Evolutionary conservation across 2,888 invertebrate species (phyloP), one percentile per base, ranked within the genome.

Genomic region (Theretra japonica): DNA sequence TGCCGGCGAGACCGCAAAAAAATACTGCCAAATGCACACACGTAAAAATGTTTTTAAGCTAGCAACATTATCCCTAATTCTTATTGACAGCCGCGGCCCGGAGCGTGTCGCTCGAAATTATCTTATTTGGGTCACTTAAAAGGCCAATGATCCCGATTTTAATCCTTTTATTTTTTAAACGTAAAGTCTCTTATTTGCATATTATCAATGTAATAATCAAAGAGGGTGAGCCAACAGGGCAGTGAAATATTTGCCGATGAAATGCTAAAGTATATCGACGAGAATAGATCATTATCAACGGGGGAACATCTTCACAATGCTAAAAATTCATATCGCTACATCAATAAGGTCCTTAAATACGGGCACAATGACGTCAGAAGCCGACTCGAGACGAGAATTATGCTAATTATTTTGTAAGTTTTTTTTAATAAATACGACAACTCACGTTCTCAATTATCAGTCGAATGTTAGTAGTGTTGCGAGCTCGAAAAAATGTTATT

Each of bases 111-210:
- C 84, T 88, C 82, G 80, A 86, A 86, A 87, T 91, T 88, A 90
- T 91, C 88, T 92, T 93, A 93, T 92, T 92, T 93, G 89, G 93
- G 93, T 93, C 92, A 93, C 86, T 89, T 88, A 85, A 80, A 82
- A 87, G 92, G 89, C 81, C 91, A 90, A 86, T 82, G 92, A 90
- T 90, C 93, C 83, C 85, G 73, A 76, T 75, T 79, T 83, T 88
- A 88, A 89, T 88, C 85, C 89, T 90, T 92, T 91, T 91, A 88
- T 91, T 92, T 90, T 88, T 82, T 87, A 87, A 88, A 90, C 89
- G 88, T 87, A 87, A 88, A 82, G 79, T 86, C 79, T 77, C 87
- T 88, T 86, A 91, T 93, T 92, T 92, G 88, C 92, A 93, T 93
- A 88, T 93, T 92, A 93, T 93, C 93, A 88, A 86, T 82, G 79